Conservation (phyloP, 2,888 invertebrate species). For the Dione vanillae region DNA sequence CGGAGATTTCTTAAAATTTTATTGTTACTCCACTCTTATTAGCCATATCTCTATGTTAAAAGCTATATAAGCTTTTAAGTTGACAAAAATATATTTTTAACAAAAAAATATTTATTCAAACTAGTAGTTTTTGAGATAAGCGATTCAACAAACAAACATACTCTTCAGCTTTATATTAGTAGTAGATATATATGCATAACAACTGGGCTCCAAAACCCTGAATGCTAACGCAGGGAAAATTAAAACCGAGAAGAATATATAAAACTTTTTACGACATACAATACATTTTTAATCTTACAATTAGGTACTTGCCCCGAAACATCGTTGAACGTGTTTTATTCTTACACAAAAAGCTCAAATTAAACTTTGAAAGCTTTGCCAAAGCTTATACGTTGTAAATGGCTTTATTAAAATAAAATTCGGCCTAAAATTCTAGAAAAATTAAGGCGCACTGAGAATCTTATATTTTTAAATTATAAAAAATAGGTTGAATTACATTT, state of each 20-base stretch:
- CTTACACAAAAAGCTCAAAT: conserved; percentile 23
- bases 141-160: too few species aligned
- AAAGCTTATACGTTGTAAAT: conserved; percentile 17
- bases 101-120: too few species aligned
- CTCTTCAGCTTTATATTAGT: not conserved
- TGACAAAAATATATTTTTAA: too few species aligned
- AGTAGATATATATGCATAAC: too few species aligned
- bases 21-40: too few species aligned
- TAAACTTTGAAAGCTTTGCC: conserved; percentile 20
- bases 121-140: too few species aligned
- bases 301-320: conserved; percentile 15
- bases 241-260: not conserved
- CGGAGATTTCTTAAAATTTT: too few species aligned
- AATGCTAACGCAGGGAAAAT: not conserved
- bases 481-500: not conserved
- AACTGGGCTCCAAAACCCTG: not conserved
- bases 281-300: conserved; percentile 26
- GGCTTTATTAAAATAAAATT: conserved; percentile 20
- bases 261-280: conserved; percentile 22
- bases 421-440: not conserved
- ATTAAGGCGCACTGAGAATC: not conserved
- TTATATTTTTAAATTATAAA: not conserved
- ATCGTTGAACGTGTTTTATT: conserved; percentile 19
- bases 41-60: too few species aligned
- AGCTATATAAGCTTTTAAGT: too few species aligned